These are phyloP conservation scores for Osmoderma eremita DNA, from an alignment of 2,888 invertebrate genomes.

Conservation along the genomic window DNA sequence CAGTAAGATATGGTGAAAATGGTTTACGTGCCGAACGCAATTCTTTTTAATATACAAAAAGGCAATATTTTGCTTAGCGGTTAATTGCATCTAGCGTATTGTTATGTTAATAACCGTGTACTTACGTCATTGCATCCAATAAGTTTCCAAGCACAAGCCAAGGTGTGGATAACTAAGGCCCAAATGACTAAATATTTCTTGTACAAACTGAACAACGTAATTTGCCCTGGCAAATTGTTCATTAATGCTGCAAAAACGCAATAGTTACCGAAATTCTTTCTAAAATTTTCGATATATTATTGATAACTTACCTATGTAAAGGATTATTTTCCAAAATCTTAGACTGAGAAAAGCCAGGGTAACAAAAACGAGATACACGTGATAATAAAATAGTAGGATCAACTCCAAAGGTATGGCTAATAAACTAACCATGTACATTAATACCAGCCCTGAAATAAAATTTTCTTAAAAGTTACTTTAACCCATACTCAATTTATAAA, in stretches of 20 bases:
- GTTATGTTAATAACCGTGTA: neutral
- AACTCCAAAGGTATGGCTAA: neutral
- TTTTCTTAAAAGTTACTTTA: no score
- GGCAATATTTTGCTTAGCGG: no score
- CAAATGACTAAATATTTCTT: conserved; percentile 30
- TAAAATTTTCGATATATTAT: neutral
- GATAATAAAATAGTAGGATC: neutral
- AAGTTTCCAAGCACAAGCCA: conserved; percentile 33
- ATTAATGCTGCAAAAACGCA: conserved; percentile 11
- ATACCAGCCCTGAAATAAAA: conserved; percentile 1
- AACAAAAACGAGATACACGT: neutral
- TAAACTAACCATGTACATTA: conserved; percentile 16
- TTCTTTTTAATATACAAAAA: no score
- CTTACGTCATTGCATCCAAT: conserved; percentile 39
- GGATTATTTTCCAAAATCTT: conserved; percentile 26
- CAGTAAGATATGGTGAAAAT: no score
- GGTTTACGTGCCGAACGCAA: no score
- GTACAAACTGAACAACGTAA: conserved; percentile 16
- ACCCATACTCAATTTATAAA: no score
- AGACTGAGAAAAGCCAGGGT: neutral
- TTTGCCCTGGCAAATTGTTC: conserved; percentile 31
- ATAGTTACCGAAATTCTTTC: neutral
- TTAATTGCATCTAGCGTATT: no score
- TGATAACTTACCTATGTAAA: conserved; percentile 19
- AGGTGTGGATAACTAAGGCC: conserved; percentile 22